Evolutionary conservation across 2,113 vertebrate species (phyloP).

Genomic region (Xiphias gladius): DNA sequence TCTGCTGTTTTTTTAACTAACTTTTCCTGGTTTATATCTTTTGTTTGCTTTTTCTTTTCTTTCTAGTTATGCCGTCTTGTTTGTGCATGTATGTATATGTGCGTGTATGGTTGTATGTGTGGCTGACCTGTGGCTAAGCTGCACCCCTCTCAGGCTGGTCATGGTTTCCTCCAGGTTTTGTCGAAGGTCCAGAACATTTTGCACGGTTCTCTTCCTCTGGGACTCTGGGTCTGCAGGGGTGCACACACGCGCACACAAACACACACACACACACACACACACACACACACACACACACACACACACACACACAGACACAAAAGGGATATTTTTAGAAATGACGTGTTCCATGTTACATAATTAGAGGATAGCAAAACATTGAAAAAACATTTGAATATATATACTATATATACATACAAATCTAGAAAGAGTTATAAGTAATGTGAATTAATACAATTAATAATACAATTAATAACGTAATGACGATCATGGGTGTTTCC

Average conservation of each 20-base stretch:
- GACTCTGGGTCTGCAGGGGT: conserved; percentile 90
- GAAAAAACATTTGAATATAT: not conserved
- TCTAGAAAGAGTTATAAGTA: not conserved
- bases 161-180: conserved; percentile 99
- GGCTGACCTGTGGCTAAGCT: conserved; percentile 93
- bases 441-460: not conserved
- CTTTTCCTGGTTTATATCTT: not conserved
- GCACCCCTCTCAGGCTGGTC: conserved; percentile 94
- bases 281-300: conserved; percentile 4
- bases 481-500: not conserved
- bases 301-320: conserved; percentile 12
- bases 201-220: conserved; percentile 95
- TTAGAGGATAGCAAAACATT: not conserved
- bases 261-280: not conserved
- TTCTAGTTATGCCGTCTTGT: not conserved
- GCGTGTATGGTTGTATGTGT: conserved; percentile 10
- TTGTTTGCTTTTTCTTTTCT: not conserved
- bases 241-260: conserved; percentile 10
- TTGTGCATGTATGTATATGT: not conserved
- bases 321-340: conserved; percentile 29
- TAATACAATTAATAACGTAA: no score
- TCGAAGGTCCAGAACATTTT: conserved; percentile 96
- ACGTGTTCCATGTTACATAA: not conserved
- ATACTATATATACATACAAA: not conserved
- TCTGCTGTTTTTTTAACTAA: not conserved